These are phyloP conservation scores for Irena cyanogastra DNA, from an alignment of 2,113 vertebrate genomes.

Conservation along the genomic window DNA sequence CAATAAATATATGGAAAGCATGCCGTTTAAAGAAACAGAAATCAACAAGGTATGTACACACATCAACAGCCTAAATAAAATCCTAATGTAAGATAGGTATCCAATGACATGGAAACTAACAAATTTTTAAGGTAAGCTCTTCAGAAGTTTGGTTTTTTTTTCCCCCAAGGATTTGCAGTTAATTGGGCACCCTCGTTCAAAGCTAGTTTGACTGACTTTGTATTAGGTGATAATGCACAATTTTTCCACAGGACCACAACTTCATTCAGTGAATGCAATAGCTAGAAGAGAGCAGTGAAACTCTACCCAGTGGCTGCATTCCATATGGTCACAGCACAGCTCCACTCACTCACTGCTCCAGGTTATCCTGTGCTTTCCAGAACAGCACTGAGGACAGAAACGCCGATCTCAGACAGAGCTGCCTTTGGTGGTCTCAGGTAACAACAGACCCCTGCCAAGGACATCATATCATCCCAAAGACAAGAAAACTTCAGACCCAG, in stretches of 20 bases:
- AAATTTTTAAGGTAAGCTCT: neutral
- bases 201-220: neutral
- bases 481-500: neutral
- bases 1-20: neutral
- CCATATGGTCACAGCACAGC: neutral
- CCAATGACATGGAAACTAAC: neutral
- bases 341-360: neutral
- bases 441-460: neutral
- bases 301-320: neutral
- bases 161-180: neutral
- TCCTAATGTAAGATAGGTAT: neutral
- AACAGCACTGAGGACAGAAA: neutral
- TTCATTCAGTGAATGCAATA: neutral
- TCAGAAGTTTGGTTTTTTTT: neutral
- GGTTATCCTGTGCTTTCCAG: neutral
- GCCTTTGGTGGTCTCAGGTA: neutral
- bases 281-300: neutral
- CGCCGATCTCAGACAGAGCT: fast-evolving
- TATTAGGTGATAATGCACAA: neutral
- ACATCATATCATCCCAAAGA: fast-evolving
- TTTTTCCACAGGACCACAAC: neutral
- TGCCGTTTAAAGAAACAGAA: neutral
- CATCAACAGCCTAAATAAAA: neutral
- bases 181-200: neutral
- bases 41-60: neutral